A percentile compares a stretch with the other conserved stretches of the same genome.
These are phyloP conservation scores for Adelosebastes latens DNA, from an alignment of 2,797 vertebrate species.

Conservation along the genomic window DNA sequence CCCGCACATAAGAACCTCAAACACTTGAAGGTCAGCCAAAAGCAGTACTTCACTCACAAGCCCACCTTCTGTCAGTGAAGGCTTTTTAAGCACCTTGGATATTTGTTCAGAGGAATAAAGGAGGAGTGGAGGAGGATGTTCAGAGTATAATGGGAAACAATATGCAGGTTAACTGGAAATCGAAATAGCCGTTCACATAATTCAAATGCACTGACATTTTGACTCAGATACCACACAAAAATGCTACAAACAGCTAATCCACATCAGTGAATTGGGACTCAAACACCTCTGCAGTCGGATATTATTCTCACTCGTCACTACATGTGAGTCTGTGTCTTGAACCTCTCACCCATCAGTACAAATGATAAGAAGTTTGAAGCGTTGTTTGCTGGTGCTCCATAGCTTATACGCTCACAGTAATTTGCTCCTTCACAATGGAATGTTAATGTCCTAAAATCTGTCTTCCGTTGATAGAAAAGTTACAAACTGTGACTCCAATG, in stretches of 20 bases:
- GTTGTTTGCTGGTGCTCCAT: neutral
- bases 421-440: neutral
- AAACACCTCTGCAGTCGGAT: neutral
- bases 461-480: conserved; percentile 1
- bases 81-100: neutral
- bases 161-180: neutral
- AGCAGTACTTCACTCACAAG: neutral
- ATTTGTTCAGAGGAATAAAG: conserved; percentile 1
- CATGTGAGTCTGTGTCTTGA: neutral
- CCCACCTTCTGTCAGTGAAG: neutral
- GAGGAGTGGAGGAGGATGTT: neutral
- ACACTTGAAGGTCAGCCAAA: conserved; percentile 5
- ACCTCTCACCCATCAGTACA: neutral
- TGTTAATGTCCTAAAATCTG: neutral
- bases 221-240: neutral
- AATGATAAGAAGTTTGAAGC: neutral
- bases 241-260: neutral
- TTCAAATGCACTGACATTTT: neutral
- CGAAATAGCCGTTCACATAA: neutral
- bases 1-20: neutral
- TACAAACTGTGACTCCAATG: neutral
- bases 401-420: neutral
- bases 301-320: neutral
- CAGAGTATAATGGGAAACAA: neutral
- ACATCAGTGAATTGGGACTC: neutral